Base-by-base conservation (phyloP, 2,888 invertebrate species). In the Nephrotoma guestfalica region DNA sequence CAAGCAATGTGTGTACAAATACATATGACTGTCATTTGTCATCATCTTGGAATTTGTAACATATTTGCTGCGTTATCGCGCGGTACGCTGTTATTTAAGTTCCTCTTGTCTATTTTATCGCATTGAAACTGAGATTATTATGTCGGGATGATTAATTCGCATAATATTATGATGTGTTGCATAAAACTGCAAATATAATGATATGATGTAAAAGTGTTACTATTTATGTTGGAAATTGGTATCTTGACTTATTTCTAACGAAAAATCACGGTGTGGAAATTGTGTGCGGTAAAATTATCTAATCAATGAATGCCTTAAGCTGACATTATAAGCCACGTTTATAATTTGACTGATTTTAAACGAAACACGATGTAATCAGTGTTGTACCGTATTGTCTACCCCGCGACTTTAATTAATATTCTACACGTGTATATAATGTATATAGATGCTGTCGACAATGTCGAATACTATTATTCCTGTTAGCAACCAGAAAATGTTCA, bases 21-120 rank as follows among this genome's bases (percentile, higher is more conserved):
- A 30, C 30, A 30, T 30, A 30, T 30, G 18, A 71, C 9, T 71
- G 71, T 71, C 71, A 71, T 71, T 71, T 71, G 71, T 71, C 71
- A 71, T 71, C 71, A n/a, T 71, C 30, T 71, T 71, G 71, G 71
- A 71, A 71, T 71, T 71, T 71, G 71, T 71, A 71, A 71, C 71
- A 71, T 71, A 71, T 71, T 71, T 71, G 71, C 30, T 30, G 71
- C 30, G 30, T 71, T 71, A 71, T 71, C 71, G 71, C 71, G 9
- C 2, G 9, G 0, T 2, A 30, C 3, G 30, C 9, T 71, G 11
- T 71, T 71, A 71, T 9, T 71, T 30, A 71, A 71, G 71, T 71
- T 71, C 71, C 71, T 71, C 30, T 71, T 71, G 71, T 71, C 71
- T 71, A 30, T 71, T 30, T 71, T 71, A 30, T 71, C 71, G 71